A percentile compares a stretch with the other conserved stretches of the same genome.
Conservation (phyloP, 1,140 invertebrate genomes). For the Bemisia tabaci region DNA sequence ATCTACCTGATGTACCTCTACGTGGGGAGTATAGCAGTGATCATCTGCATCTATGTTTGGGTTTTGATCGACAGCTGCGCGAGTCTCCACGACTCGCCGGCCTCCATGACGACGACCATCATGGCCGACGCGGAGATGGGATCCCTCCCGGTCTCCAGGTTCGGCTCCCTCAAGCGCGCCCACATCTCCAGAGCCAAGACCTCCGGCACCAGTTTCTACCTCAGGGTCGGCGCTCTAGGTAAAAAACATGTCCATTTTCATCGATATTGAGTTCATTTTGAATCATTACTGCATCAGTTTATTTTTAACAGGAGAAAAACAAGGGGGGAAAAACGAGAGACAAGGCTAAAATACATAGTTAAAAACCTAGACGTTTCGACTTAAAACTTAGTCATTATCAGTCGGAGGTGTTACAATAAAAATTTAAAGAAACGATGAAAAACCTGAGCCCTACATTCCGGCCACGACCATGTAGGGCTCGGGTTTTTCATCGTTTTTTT, state of each 20-base stretch:
- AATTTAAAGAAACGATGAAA: too few species aligned
- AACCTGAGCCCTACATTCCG: too few species aligned
- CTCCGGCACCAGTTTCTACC: constrained; percentile 46
- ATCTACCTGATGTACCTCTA: constrained; percentile 49
- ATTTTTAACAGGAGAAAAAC: too few species aligned
- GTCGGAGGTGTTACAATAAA: too few species aligned
- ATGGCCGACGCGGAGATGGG: constrained; percentile 33
- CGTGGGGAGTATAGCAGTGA: constrained; percentile 44
- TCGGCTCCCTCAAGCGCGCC: constrained; percentile 41
- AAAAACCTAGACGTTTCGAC: too few species aligned
- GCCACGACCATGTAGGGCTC: too few species aligned
- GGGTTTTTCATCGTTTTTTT: too few species aligned
- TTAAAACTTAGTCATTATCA: too few species aligned
- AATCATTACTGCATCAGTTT: too few species aligned
- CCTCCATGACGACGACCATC: constrained; percentile 18
- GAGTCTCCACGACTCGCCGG: constrained; percentile 25
- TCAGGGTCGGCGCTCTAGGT: constrained; percentile 51
- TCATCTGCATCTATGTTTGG: constrained; percentile 49
- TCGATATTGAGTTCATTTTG: too few species aligned
- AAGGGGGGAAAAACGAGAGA: too few species aligned
- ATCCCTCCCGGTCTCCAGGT: constrained; percentile 34
- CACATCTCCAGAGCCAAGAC: constrained; percentile 39
- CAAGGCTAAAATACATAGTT: too few species aligned
- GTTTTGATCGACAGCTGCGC: constrained; percentile 42
- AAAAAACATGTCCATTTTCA: constrained; percentile 20